These are phyloP conservation scores for Muricea muricata DNA, from an alignment of 92 coral and sea anemone species.

Conservation along the genomic window DNA sequence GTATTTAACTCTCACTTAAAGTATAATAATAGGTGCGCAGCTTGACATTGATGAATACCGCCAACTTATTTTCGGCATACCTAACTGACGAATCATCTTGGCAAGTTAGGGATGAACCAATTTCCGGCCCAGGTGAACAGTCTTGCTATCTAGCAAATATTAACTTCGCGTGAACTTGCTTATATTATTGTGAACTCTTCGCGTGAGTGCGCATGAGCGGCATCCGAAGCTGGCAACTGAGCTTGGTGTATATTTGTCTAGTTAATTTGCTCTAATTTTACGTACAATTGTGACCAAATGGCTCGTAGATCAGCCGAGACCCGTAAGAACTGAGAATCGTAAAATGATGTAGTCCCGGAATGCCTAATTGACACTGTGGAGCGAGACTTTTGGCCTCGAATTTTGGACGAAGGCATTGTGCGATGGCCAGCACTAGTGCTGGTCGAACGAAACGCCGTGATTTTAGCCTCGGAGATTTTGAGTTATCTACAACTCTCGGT, in stretches of 20 bases:
- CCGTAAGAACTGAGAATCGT: not conserved
- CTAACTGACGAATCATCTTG: not conserved
- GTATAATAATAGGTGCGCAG: too few relatives aligned
- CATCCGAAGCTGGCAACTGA: not conserved
- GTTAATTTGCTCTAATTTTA: conserved; percentile 4
- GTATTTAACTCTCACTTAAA: too few relatives aligned
- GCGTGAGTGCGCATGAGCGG: conserved; percentile 46
- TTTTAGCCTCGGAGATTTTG: conserved; percentile 85
- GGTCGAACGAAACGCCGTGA: conserved; percentile 80
- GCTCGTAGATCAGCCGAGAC: not conserved
- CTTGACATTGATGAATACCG: too few relatives aligned
- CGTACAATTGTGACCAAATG: conserved; percentile 8
- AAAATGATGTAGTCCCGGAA: not conserved
- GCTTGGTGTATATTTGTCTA: conserved; percentile 11
- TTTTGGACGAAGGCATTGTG: conserved; percentile 26
- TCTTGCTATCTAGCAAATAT: conserved; percentile 25
- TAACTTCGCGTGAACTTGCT: conserved; percentile 1
- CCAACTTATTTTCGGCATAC: not conserved
- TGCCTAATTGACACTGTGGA: conserved; percentile 11
- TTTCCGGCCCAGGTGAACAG: not conserved
- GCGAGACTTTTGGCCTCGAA: conserved; percentile 14
- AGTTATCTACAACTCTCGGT: conserved; percentile 93
- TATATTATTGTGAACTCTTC: not conserved
- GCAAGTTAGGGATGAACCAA: not conserved
- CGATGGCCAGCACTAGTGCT: conserved; percentile 73